A percentile compares a stretch with the other conserved stretches of the same genome.
phyloP scores from a whole-genome alignment of 1,140 invertebrate genomes.

The Antheraea mylitta region DNA sequence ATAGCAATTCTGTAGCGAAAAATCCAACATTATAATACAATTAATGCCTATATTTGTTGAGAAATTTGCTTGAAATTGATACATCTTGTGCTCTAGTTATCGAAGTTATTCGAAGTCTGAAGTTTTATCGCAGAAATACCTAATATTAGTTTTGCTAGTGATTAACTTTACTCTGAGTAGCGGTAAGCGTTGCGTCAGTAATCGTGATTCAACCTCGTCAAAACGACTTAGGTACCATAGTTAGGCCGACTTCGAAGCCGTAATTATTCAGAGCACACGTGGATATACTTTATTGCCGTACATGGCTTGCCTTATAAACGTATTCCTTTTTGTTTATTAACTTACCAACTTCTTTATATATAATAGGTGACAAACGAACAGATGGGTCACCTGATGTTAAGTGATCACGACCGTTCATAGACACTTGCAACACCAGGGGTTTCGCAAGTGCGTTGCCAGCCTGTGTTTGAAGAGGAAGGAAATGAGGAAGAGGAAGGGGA shows the following conservation, averaged over 20 bases:
- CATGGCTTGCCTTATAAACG: conserved; percentile 53
- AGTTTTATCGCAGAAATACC: neutral
- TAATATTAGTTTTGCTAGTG: conserved; percentile 15
- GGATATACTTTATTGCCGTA: conserved; percentile 54
- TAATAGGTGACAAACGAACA: too few relatives aligned
- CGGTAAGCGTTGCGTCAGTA: conserved; percentile 43
- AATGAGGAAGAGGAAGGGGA: too few relatives aligned
- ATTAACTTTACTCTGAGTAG: conserved; percentile 23
- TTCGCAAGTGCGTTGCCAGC: too few relatives aligned
- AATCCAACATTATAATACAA: too few relatives aligned
- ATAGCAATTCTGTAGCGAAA: neutral
- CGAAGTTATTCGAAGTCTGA: neutral
- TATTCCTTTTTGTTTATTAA: conserved; percentile 53
- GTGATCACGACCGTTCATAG: too few relatives aligned
- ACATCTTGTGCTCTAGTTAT: too few relatives aligned
- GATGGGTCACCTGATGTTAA: too few relatives aligned
- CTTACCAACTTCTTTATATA: conserved; percentile 40
- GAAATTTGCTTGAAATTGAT: too few relatives aligned
- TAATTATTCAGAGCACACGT: conserved; percentile 71
- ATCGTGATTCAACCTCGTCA: conserved; percentile 48
- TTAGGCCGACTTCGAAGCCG: conserved; percentile 26
- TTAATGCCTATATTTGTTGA: too few relatives aligned
- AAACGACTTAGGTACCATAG: conserved; percentile 39
- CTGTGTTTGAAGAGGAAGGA: too few relatives aligned
- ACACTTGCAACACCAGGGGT: too few relatives aligned